Evolutionary conservation across 2,113 vertebrate species (phyloP), one percentile per base, ranked within the genome.

Genomic region (Rhegmatorhina hoffmannsi): DNA sequence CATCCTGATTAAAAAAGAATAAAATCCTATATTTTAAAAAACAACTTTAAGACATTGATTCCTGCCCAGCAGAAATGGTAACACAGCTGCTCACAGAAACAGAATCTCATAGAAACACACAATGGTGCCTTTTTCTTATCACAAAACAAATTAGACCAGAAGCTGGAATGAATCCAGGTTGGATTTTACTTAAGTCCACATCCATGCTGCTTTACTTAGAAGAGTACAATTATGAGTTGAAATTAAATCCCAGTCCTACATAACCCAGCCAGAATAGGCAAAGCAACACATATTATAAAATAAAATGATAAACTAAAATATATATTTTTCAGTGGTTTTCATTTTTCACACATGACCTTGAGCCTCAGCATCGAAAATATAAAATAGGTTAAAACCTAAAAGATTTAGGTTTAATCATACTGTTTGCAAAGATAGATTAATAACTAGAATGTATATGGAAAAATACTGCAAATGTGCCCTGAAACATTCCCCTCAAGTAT

Each of bases 1-100:
- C 98, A 96, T 99, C 99, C 99, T 99, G 95, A 96, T 97, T 46
- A 14, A 81, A 91, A 91, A 91, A 91, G 87, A 16, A 52, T 15
- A 50, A 50, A 68, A 68, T 3, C 33, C 11, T 56, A 0, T 63
- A 4, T 85, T 82, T 36, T 14, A 76, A 85, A 91, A 81, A 79
- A 20, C 15, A 55, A 43, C 29, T 89, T 87, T 33, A 87, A 79
- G 44, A 58, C 40, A 44, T 67, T 46, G 34, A 91, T 89, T 92
- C 49, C 74, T 75, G 63, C 52, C 38, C 34, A 74, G 40, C 26
- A 94, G 82, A 91, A 92, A 60, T 14, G 40, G 31, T 72, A 90
- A 76, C 34, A 72, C 87, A 96, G 90, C 82, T 94, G 81, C 85
- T 93, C 67, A 47, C 60, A 82, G 64, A 90, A 87, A 80, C 53